Evolutionary conservation across 2,113 vertebrate genomes (phyloP).

Genomic region (Tricholaema leucomelas): DNA sequence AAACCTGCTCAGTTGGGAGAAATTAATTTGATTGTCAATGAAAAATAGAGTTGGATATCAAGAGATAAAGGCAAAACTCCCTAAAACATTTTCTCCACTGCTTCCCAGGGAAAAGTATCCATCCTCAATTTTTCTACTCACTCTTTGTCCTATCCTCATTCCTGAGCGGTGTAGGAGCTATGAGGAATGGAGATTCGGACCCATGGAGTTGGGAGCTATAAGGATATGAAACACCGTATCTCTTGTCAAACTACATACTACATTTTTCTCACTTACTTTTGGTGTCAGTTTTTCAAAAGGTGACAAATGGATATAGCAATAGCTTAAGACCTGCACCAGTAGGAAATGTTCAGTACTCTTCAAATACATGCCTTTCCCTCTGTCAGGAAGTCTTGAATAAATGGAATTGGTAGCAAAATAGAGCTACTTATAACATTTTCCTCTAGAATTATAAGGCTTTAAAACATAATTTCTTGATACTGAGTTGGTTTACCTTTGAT

Average conservation of each 20-base stretch:
- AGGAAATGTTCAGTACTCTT: fast-evolving
- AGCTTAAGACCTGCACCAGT: not conserved
- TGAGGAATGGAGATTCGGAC: not conserved
- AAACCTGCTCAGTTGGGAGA: not conserved
- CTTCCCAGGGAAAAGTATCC: not conserved
- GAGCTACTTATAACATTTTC: not conserved
- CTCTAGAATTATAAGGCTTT: not conserved
- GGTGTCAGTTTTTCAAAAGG: not conserved
- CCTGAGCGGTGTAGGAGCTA: not conserved
- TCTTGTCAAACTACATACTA: not conserved
- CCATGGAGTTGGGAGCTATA: not conserved
- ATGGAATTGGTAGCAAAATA: not conserved
- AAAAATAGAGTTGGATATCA: not conserved
- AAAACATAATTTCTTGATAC: not conserved
- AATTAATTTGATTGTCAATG: not conserved
- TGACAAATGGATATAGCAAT: not conserved
- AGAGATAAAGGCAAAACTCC: not conserved
- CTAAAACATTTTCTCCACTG: fast-evolving
- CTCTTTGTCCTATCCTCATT: too few species aligned
- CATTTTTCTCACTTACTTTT: not conserved
- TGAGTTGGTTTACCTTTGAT: not conserved
- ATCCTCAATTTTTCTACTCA: fast-evolving
- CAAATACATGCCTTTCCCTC: not conserved
- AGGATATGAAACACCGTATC: not conserved
- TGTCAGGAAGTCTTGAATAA: not conserved